Evolutionary conservation across 2,888 invertebrate genomes (phyloP).

Genomic region (Schizotus pectinicornis): DNA sequence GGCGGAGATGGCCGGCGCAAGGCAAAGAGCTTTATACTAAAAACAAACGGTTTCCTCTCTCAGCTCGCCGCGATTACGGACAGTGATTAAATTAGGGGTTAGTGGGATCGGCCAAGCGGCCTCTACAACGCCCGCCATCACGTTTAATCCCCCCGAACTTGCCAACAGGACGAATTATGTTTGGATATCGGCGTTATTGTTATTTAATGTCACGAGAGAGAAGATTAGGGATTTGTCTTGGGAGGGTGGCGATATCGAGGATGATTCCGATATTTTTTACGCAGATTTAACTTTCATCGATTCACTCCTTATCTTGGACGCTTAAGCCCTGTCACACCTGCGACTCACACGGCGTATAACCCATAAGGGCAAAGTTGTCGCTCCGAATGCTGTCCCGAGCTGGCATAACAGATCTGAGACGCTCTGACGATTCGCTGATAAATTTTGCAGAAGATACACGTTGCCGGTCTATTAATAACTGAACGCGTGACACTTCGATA

Average conservation of each 20-base stretch:
- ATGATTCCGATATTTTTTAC: too few species aligned
- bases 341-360: background rate
- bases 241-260: background rate
- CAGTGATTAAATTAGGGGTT: conserved; percentile 32
- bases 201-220: conserved; percentile 9
- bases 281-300: too few species aligned
- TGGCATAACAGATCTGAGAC: too few species aligned
- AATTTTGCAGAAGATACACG: too few species aligned
- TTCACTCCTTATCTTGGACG: too few species aligned
- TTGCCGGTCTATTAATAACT: too few species aligned
- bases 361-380: background rate
- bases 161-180: conserved; percentile 17
- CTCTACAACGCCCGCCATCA: conserved; percentile 17
- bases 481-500: too few species aligned
- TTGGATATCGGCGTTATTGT: conserved; percentile 11
- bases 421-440: too few species aligned
- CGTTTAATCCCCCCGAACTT: conserved; percentile 2
- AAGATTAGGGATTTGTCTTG: background rate
- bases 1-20: conserved; percentile 24
- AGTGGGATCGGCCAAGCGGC: conserved; percentile 25
- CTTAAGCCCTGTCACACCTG: too few species aligned
- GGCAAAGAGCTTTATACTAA: conserved; percentile 25
- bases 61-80: conserved; percentile 23
- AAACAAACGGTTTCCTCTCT: conserved; percentile 28
- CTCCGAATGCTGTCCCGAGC: too few species aligned